Evolutionary conservation across 2,888 invertebrate genomes (phyloP).

Genomic region (Pyrocoelia pectoralis): DNA sequence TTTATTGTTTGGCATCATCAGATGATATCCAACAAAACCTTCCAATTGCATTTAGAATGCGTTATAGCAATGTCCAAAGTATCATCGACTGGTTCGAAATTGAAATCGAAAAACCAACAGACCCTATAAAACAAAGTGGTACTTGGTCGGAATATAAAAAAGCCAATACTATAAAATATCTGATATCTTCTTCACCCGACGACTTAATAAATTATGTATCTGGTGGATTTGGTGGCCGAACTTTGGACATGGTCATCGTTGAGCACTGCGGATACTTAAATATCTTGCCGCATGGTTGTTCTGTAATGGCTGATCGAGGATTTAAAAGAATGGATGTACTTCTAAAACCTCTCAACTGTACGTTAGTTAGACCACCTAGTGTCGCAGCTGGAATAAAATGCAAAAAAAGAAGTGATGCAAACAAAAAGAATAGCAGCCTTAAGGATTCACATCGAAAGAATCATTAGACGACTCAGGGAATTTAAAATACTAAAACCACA

Average conservation of each 20-base stretch:
- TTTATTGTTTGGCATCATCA: too few relatives aligned
- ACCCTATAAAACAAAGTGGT: slow-evolving; percentile 47
- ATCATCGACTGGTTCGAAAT: slow-evolving; percentile 55
- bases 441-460: slow-evolving; percentile 23
- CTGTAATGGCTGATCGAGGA: slow-evolving; percentile 29
- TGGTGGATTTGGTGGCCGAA: slow-evolving; percentile 34
- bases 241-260: slow-evolving; percentile 27
- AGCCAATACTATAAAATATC: slow-evolving; percentile 44
- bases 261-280: slow-evolving; percentile 22
- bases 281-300: not conserved
- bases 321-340: slow-evolving; percentile 39
- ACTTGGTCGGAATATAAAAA: slow-evolving; percentile 52
- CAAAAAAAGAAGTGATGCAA: too few relatives aligned
- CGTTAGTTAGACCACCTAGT: slow-evolving; percentile 40
- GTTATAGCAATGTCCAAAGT: too few relatives aligned
- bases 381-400: slow-evolving; percentile 27
- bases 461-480: slow-evolving; percentile 29
- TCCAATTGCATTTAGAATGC: too few relatives aligned
- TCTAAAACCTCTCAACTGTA: slow-evolving; percentile 27
- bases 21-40: too few relatives aligned
- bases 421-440: slow-evolving; percentile 17
- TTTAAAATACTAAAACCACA: slow-evolving; percentile 32
- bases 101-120: slow-evolving; percentile 52
- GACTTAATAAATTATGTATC: slow-evolving; percentile 41
- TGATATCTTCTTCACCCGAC: slow-evolving; percentile 41